These are phyloP conservation scores for Coenonympha arcania DNA, from an alignment of 2,888 invertebrate genomes.

Conservation along the genomic window DNA sequence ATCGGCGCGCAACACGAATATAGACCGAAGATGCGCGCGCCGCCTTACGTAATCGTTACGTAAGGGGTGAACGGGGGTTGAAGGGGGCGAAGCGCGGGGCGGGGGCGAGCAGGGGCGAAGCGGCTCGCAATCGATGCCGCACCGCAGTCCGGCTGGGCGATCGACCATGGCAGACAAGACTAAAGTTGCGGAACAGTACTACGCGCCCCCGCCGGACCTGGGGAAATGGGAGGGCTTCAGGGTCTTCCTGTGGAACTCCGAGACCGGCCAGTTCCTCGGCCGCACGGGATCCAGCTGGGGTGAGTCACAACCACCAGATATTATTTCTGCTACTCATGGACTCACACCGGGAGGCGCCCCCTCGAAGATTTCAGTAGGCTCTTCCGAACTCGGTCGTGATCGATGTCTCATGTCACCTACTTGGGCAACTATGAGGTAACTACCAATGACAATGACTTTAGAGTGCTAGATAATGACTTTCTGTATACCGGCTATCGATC, in stretches of 20 bases:
- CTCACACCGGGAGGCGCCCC: no score
- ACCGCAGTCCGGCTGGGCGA: constrained; percentile 64
- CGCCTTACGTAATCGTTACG: constrained; percentile 67
- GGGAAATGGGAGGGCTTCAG: constrained; percentile 89
- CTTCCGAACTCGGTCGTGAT: no score
- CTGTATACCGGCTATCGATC: no score
- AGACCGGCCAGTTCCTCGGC: constrained; percentile 92
- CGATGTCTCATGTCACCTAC: no score
- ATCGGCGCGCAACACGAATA: constrained; percentile 21
- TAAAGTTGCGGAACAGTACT: constrained; percentile 82
- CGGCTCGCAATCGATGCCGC: constrained; percentile 60
- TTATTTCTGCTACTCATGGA: no score
- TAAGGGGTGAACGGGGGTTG: constrained; percentile 53
- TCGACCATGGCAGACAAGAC: constrained; percentile 82
- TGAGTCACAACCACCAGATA: no score
- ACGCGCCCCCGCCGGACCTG: constrained; percentile 84
- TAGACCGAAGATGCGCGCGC: constrained; percentile 63
- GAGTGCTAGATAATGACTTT: no score
- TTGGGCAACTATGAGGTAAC: no score
- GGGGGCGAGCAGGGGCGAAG: constrained; percentile 47
- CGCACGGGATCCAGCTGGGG: constrained; percentile 96
- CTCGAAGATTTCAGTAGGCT: no score
- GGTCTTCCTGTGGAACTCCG: constrained; percentile 92
- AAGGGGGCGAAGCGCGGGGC: constrained; percentile 36
- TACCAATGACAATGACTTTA: no score